Conservation (phyloP, 2,113 vertebrate species). For the Callaeas wilsoni region DNA sequence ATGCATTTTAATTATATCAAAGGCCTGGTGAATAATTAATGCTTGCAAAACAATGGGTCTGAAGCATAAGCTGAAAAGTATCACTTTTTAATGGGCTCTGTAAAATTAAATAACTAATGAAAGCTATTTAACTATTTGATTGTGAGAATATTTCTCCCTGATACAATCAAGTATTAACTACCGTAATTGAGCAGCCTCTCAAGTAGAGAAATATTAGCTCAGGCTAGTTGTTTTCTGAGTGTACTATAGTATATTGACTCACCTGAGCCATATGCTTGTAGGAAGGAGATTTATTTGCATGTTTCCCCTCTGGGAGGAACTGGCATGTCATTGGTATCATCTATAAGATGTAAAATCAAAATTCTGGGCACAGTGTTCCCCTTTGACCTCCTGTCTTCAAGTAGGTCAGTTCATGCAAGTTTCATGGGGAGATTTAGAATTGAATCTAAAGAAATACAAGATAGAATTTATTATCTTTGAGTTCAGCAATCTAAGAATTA, state of each 20-base stretch:
- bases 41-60: conserved; percentile 16
- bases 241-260: background rate
- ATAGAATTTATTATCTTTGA: background rate
- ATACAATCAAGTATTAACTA: background rate
- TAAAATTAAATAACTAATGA: conserved; percentile 41
- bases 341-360: background rate
- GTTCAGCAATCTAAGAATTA: background rate
- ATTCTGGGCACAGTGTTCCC: background rate
- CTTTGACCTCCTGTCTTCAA: background rate
- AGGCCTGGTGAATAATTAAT: conserved; percentile 45
- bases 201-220: background rate
- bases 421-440: background rate
- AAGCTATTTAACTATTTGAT: conserved; percentile 40
- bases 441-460: background rate
- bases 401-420: background rate
- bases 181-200: background rate
- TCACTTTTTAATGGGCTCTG: conserved; percentile 19
- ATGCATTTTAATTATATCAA: conserved; percentile 51
- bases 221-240: background rate
- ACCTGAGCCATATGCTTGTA: background rate
- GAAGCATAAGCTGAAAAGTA: conserved; percentile 29
- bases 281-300: background rate
- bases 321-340: background rate
- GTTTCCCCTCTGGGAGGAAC: background rate
- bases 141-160: background rate